These are phyloP conservation scores for Sarcophaga subvicina DNA, from an alignment of 2,888 invertebrate species.

Conservation along the genomic window DNA sequence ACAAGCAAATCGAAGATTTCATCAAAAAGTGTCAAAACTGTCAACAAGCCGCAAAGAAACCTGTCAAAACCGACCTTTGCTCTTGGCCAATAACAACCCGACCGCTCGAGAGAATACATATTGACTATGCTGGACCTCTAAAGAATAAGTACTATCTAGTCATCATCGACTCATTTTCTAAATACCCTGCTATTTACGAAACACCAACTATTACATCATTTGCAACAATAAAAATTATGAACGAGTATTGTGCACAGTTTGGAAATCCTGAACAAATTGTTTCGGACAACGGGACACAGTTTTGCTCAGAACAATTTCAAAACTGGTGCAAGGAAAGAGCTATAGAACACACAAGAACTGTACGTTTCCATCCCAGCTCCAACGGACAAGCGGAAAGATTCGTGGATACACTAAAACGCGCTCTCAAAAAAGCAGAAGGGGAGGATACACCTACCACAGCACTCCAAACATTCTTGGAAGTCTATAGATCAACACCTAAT, in stretches of 20 bases:
- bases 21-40: no score
- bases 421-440: constrained; percentile 33
- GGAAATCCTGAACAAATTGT: constrained; percentile 34
- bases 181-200: constrained; percentile 39
- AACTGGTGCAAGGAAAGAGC: constrained; percentile 13
- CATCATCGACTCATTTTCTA: constrained; percentile 13
- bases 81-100: no score
- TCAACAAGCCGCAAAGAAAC: no score
- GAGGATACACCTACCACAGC: constrained; percentile 13
- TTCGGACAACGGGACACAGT: constrained; percentile 35
- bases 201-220: constrained; percentile 29
- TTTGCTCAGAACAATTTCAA: constrained; percentile 7
- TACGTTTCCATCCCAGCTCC: constrained; percentile 35
- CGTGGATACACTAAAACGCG: constrained; percentile 28
- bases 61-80: no score
- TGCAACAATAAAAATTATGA: neutral
- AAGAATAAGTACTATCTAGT: neutral
- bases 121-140: no score
- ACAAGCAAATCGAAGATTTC: no score
- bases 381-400: constrained; percentile 46
- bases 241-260: constrained; percentile 30
- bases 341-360: constrained; percentile 29
- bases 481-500: constrained; percentile 24
- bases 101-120: no score
- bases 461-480: constrained; percentile 25